A percentile compares a stretch with the other conserved stretches of the same genome.
These are phyloP conservation scores for Synergus umbraculus DNA, from an alignment of 2,888 invertebrate genomes.

Conservation along the genomic window DNA sequence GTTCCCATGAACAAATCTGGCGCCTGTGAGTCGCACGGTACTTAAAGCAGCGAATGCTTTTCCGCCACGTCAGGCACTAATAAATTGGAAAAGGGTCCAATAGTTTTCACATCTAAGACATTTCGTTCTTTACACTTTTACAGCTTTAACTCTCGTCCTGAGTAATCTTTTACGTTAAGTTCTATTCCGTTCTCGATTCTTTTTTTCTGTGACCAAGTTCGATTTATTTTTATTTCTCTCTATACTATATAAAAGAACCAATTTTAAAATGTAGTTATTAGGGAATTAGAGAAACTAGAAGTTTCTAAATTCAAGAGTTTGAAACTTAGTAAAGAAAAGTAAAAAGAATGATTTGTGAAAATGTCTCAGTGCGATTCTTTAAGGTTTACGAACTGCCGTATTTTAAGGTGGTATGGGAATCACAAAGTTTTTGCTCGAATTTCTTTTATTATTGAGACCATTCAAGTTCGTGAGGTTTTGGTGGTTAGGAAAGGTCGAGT, in stretches of 20 bases:
- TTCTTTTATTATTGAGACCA: conserved; percentile 30
- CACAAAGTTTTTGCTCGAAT: background rate
- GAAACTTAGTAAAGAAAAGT: background rate
- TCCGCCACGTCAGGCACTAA: conserved; percentile 55
- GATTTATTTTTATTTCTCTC: no score
- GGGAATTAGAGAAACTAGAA: no score
- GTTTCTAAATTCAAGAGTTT: background rate
- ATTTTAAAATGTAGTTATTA: no score
- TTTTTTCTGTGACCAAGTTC: background rate
- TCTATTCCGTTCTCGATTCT: background rate
- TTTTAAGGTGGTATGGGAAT: background rate
- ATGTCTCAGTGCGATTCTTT: background rate
- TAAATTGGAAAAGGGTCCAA: conserved; percentile 57
- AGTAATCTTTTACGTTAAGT: conserved; percentile 17
- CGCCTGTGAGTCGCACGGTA: conserved; percentile 47
- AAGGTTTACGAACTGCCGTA: background rate
- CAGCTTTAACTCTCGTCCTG: background rate
- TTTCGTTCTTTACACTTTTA: conserved; percentile 38
- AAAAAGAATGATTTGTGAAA: background rate
- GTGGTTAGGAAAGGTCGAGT: conserved; percentile 24
- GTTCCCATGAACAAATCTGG: conserved; percentile 49
- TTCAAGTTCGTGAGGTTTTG: conserved; percentile 26
- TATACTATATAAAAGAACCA: no score
- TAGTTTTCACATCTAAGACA: conserved; percentile 40
- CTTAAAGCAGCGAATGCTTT: conserved; percentile 53